Evolutionary conservation across 1,140 invertebrate genomes (phyloP).

Genomic region (Drosophila obscura): DNA sequence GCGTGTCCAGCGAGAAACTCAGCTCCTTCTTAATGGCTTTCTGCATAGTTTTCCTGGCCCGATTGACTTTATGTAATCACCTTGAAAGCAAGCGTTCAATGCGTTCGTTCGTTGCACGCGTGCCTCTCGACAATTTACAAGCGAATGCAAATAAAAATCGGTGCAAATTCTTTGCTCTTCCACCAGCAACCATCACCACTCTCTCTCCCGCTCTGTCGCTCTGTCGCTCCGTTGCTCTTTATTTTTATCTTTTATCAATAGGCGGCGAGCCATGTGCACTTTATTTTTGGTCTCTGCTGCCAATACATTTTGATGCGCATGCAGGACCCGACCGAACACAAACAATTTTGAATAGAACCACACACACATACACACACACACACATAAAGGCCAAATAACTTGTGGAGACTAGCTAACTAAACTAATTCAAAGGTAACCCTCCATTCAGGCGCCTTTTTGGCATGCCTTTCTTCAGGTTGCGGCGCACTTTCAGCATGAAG

Average conservation of each 20-base stretch:
- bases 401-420: too few species aligned
- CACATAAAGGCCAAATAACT: too few species aligned
- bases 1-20: slow-evolving; percentile 72
- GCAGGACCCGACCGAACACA: not conserved
- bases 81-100: slow-evolving; percentile 42
- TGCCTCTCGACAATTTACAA: slow-evolving; percentile 69
- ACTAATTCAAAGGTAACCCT: too few species aligned
- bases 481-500: too few species aligned
- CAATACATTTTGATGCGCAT: slow-evolving; percentile 57
- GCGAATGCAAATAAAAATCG: slow-evolving; percentile 67
- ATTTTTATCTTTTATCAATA: slow-evolving; percentile 81
- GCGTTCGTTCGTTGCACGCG: slow-evolving; percentile 55
- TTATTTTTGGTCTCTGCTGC: slow-evolving; percentile 65
- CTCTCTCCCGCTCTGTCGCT: too few species aligned
- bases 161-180: slow-evolving; percentile 37
- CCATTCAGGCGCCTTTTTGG: too few species aligned
- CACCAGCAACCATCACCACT: not conserved
- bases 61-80: slow-evolving; percentile 74
- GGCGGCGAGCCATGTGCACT: slow-evolving; percentile 59
- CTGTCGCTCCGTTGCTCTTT: slow-evolving; percentile 38
- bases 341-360: too few species aligned
- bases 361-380: too few species aligned
- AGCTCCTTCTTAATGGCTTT: slow-evolving; percentile 72
- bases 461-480: too few species aligned
- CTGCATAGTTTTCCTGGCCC: slow-evolving; percentile 40